Conservation (phyloP, 1,140 invertebrate genomes). For the Hydropsyche tenuis region DNA sequence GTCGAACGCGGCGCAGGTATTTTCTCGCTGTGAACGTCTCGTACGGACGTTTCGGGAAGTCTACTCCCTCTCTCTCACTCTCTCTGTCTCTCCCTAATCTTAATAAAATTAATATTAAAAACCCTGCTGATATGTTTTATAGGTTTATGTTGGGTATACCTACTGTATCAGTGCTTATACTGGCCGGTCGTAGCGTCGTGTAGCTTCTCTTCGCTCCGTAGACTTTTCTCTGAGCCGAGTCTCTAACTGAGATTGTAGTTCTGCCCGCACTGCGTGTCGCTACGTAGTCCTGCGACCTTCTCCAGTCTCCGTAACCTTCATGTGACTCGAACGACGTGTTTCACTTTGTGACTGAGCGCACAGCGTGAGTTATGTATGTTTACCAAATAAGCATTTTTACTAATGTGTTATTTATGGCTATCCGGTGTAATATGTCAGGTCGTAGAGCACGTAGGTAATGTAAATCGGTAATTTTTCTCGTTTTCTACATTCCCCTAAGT, state of each 20-base stretch:
- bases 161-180: conserved; percentile 49
- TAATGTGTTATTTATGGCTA: conserved; percentile 45
- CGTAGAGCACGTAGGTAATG: conserved; percentile 21
- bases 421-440: conserved; percentile 5
- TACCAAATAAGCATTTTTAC: conserved; percentile 49
- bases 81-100: background rate
- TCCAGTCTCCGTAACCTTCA: conserved; percentile 40
- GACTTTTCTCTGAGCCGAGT: conserved; percentile 40
- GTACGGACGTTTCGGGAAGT: background rate
- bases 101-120: conserved; percentile 40
- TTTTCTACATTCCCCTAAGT: background rate
- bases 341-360: conserved; percentile 46
- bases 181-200: conserved; percentile 47
- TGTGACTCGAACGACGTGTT: conserved; percentile 44
- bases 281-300: conserved; percentile 42
- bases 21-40: conserved; percentile 26
- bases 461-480: conserved; percentile 21
- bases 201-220: conserved; percentile 49
- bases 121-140: conserved; percentile 50
- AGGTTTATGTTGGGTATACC: conserved; percentile 49
- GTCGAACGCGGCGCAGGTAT: conserved; percentile 66
- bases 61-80: background rate
- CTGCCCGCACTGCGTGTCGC: conserved; percentile 35
- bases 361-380: conserved; percentile 47
- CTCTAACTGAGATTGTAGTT: conserved; percentile 19